Conservation (phyloP, 2,888 invertebrate genomes). For the Blera fallax region DNA sequence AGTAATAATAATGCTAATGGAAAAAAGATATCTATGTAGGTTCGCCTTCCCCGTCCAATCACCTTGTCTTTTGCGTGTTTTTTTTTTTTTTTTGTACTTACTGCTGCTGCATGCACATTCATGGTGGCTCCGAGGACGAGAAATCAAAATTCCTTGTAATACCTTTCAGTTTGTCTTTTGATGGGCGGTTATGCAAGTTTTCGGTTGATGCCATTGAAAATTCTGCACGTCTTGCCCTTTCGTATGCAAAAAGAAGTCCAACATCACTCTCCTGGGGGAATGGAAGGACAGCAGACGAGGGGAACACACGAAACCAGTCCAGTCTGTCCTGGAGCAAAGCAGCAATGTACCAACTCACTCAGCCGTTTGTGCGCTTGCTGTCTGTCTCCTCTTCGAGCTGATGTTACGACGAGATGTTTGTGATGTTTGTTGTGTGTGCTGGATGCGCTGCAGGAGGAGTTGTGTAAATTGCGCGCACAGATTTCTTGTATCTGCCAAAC, state of each 20-base stretch:
- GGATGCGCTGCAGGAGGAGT: constrained; percentile 57
- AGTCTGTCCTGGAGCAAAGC: constrained; percentile 46
- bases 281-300: neutral
- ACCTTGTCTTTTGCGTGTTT: constrained; percentile 20
- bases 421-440: constrained; percentile 28
- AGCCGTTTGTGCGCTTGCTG: constrained; percentile 20
- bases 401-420: constrained; percentile 51
- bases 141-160: constrained; percentile 73
- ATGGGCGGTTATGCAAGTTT: constrained; percentile 73
- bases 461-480: constrained; percentile 71
- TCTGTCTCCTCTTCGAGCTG: constrained; percentile 26
- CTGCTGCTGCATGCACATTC: constrained; percentile 35
- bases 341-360: constrained; percentile 45
- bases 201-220: constrained; percentile 70
- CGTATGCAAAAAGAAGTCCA: constrained; percentile 47
- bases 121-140: constrained; percentile 66
- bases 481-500: constrained; percentile 72
- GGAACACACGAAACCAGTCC: constrained; percentile 59
- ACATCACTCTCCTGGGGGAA: neutral
- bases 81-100: neutral
- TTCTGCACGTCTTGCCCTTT: constrained; percentile 50
- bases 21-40: constrained; percentile 21
- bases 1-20: constrained; percentile 63
- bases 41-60: constrained; percentile 36
- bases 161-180: constrained; percentile 71